phyloP scores from a whole-genome alignment of 2,113 vertebrate genomes.

The Leptodactylus fuscus region DNA sequence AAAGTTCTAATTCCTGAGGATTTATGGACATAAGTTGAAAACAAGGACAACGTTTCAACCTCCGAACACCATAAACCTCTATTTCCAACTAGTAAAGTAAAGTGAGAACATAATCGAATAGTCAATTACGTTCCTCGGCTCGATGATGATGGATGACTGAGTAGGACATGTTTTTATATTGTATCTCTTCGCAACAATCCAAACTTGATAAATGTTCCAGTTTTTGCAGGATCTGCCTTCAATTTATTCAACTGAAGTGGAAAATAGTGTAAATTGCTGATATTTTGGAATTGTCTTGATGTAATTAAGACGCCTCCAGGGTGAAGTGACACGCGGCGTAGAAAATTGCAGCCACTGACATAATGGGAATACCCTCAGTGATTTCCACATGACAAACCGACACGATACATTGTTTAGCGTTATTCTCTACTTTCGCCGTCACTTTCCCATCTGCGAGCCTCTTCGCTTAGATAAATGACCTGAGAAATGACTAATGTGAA shows the following conservation, averaged over 20 bases:
- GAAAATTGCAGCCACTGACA: slow-evolving; percentile 48
- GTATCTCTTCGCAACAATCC: not conserved
- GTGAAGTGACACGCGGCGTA: slow-evolving; percentile 32
- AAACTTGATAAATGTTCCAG: slow-evolving; percentile 16
- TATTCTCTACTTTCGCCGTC: slow-evolving; percentile 33
- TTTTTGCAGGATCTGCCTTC: not conserved
- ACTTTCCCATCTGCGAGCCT: slow-evolving; percentile 36
- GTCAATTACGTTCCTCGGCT: not conserved
- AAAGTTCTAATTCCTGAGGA: not conserved
- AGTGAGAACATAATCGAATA: not conserved
- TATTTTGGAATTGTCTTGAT: slow-evolving; percentile 46
- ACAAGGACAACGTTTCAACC: not conserved
- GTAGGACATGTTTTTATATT: slow-evolving; percentile 5
- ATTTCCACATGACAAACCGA: slow-evolving; percentile 52
- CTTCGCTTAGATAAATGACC: slow-evolving; percentile 55
- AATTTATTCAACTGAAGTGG: slow-evolving; percentile 2
- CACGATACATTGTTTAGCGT: slow-evolving; percentile 8
- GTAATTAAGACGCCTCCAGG: slow-evolving; percentile 48
- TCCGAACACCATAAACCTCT: not conserved
- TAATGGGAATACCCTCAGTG: slow-evolving; percentile 53
- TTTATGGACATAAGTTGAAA: not conserved
- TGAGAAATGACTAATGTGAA: slow-evolving; percentile 49
- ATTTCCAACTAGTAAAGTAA: not conserved
- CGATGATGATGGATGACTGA: not conserved
- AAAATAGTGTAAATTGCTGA: slow-evolving; percentile 26